A percentile compares a stretch with the other conserved stretches of the same genome.
phyloP scores from a whole-genome alignment of 2,113 vertebrate species.

The Ameiurus melas region DNA sequence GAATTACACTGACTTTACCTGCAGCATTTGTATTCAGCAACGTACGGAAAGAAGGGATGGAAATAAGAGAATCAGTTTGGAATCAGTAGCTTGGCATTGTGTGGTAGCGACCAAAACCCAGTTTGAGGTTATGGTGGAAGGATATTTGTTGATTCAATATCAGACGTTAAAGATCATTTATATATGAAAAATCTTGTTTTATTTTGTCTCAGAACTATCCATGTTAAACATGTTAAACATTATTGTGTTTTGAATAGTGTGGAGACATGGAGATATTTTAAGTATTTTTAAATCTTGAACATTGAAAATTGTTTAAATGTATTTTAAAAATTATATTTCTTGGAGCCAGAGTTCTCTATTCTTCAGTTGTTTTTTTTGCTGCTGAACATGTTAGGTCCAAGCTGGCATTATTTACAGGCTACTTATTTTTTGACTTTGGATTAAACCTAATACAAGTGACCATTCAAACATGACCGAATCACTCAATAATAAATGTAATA shows the following conservation, averaged over 20 bases:
- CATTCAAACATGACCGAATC: too few species aligned
- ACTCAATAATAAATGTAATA: too few species aligned
- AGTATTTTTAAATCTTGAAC: too few species aligned
- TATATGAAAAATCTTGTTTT: conserved; percentile 25
- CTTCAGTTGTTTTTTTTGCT: not conserved
- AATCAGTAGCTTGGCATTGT: conserved; percentile 60
- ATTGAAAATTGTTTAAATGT: too few species aligned
- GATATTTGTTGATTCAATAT: conserved; percentile 47
- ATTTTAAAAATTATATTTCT: not conserved
- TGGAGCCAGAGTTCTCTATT: not conserved
- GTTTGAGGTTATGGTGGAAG: conserved; percentile 42
- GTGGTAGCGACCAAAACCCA: conserved; percentile 33
- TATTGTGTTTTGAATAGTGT: not conserved
- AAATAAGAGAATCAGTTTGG: not conserved
- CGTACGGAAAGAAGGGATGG: conserved; percentile 28
- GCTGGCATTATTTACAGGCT: too few species aligned
- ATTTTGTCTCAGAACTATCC: not conserved
- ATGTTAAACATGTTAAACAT: not conserved
- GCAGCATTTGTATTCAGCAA: conserved; percentile 60
- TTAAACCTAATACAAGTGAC: too few species aligned
- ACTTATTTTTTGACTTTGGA: too few species aligned
- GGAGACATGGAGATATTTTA: not conserved
- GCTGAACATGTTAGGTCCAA: too few species aligned
- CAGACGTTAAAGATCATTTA: conserved; percentile 64
- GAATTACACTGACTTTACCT: conserved; percentile 57